Evolutionary conservation across 2,888 invertebrate species (phyloP).

Genomic region (Chloroclystis v-ata): DNA sequence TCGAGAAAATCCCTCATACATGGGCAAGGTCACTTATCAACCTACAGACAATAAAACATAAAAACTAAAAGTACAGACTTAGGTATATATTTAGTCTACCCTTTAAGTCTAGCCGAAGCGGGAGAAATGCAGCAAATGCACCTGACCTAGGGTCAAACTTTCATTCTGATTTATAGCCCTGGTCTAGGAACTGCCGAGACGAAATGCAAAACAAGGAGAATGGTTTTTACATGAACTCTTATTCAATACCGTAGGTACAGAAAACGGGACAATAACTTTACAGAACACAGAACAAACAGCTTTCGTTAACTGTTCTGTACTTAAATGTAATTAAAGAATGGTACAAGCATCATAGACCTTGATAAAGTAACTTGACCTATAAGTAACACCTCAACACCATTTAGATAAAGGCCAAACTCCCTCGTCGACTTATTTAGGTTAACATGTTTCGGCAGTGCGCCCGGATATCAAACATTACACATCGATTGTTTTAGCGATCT

Average conservation of each 20-base stretch:
- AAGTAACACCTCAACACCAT: background rate
- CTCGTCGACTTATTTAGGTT: slow-evolving; percentile 12
- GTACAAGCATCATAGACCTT: slow-evolving; percentile 9
- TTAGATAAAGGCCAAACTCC: slow-evolving; percentile 22
- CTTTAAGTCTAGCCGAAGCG: background rate
- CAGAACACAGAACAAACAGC: too few relatives aligned
- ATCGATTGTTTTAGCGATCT: slow-evolving; percentile 29
- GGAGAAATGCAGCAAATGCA: slow-evolving; percentile 19
- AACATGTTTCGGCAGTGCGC: slow-evolving; percentile 22
- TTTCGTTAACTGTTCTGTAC: too few relatives aligned
- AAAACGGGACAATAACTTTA: too few relatives aligned
- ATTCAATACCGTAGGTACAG: too few relatives aligned
- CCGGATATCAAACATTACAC: slow-evolving; percentile 25
- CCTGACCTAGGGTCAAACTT: slow-evolving; percentile 16
- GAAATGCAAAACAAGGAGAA: too few relatives aligned
- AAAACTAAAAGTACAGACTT: too few relatives aligned
- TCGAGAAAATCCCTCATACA: too few relatives aligned
- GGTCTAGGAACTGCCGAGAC: slow-evolving; percentile 5
- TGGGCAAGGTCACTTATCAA: too few relatives aligned
- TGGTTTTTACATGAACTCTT: too few relatives aligned
- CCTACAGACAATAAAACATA: too few relatives aligned
- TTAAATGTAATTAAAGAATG: too few relatives aligned
- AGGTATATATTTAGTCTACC: too few relatives aligned
- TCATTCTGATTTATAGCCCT: slow-evolving; percentile 13
- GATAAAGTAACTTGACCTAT: slow-evolving; percentile 10